A percentile compares a stretch with the other conserved stretches of the same genome.
phyloP scores from a whole-genome alignment of 2,888 invertebrate genomes.

The Lottia gigantea region DNA sequence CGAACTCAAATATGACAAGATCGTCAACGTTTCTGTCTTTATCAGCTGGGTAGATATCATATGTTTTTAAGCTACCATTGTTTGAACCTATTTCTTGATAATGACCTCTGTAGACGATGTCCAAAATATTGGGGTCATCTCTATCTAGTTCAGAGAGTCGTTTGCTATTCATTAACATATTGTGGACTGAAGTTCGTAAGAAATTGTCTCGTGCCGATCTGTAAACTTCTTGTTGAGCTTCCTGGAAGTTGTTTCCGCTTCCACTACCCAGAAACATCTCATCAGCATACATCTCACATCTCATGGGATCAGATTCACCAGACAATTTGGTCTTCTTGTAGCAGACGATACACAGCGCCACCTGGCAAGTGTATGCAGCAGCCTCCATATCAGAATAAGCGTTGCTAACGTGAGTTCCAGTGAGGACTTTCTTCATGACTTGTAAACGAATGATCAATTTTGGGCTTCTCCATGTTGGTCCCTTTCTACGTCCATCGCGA shows the following conservation, averaged over 20 bases:
- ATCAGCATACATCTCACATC: slow-evolving; percentile 4
- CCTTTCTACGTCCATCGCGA: neutral
- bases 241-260: neutral
- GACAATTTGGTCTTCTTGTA: neutral
- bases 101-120: neutral
- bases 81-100: slow-evolving; percentile 5
- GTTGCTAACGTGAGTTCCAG: neutral
- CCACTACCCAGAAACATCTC: neutral
- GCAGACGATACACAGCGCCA: slow-evolving; percentile 3
- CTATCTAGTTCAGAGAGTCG: neutral
- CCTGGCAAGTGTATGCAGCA: neutral
- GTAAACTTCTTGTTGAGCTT: neutral
- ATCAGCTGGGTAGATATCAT: neutral
- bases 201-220: neutral
- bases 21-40: neutral
- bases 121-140: neutral
- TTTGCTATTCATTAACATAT: neutral
- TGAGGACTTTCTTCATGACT: neutral
- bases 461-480: slow-evolving; percentile 3
- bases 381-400: neutral
- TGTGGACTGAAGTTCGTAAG: neutral
- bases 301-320: neutral
- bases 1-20: neutral
- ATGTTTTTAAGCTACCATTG: neutral
- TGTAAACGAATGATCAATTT: neutral